Percentiles rank a stretch among this genome's conserved stretches.
Evolutionary conservation across 1,140 invertebrate genomes (phyloP).

Genomic region (Drosophila busckii): DNA sequence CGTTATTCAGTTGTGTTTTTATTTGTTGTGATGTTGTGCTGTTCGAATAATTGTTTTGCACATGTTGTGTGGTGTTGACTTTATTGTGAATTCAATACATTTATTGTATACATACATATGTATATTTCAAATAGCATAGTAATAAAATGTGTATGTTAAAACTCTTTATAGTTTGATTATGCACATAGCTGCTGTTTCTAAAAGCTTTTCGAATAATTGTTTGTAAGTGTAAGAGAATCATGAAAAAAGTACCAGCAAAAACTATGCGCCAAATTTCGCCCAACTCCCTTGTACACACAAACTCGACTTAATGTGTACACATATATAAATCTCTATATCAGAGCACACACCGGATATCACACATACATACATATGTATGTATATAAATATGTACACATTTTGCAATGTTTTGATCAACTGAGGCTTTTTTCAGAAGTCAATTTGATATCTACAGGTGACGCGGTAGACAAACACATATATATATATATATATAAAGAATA

Average conservation of each 20-base stretch:
- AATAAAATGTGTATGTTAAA: background rate
- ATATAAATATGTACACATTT: background rate
- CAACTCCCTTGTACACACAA: no score
- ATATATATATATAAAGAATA: background rate
- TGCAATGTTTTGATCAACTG: background rate
- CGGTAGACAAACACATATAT: no score
- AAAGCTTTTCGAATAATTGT: no score
- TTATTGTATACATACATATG: background rate
- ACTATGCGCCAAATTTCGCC: no score
- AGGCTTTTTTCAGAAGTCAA: background rate
- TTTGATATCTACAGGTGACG: constrained; percentile 2
- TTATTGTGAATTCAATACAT: background rate
- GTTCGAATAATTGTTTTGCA: background rate
- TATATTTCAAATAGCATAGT: background rate
- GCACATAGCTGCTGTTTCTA: background rate
- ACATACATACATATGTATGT: background rate
- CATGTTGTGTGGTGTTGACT: background rate
- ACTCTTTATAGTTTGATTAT: background rate
- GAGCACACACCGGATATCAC: no score
- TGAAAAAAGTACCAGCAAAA: no score
- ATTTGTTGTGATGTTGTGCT: constrained; percentile 14
- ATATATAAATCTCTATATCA: no score
- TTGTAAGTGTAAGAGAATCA: no score
- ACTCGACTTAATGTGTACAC: no score
- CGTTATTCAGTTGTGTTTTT: constrained; percentile 37